Evolutionary conservation across 2,888 invertebrate species (phyloP).

Genomic region (Drosophila nr. fundita): DNA sequence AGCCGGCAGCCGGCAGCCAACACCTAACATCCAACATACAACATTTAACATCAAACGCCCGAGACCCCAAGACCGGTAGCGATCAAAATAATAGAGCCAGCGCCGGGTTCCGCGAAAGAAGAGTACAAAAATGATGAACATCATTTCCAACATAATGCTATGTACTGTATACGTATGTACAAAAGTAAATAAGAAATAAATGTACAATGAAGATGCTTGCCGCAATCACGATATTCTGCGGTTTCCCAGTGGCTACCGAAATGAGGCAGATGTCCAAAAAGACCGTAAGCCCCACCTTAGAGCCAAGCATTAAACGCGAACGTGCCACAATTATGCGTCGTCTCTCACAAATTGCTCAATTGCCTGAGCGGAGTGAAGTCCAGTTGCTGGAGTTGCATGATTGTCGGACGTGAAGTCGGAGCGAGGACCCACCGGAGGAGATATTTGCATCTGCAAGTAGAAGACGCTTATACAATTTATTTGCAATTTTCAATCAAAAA

Average conservation of each 20-base stretch:
- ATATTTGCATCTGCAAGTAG: slow-evolving; percentile 71
- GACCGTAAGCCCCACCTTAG: slow-evolving; percentile 66
- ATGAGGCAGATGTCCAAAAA: slow-evolving; percentile 44
- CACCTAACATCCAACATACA: slow-evolving; percentile 14
- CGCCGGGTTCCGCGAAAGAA: slow-evolving; percentile 15
- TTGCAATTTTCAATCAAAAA: slow-evolving; percentile 79
- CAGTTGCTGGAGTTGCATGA: slow-evolving; percentile 1
- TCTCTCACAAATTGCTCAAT: slow-evolving; percentile 75
- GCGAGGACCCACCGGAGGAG: slow-evolving; percentile 58
- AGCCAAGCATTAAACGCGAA: slow-evolving; percentile 68
- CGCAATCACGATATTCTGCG: slow-evolving; percentile 65
- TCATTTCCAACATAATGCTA: slow-evolving; percentile 37
- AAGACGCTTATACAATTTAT: slow-evolving; percentile 78
- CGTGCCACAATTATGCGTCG: slow-evolving; percentile 76
- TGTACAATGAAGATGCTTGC: slow-evolving; percentile 22
- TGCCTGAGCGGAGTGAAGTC: slow-evolving; percentile 29
- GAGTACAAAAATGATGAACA: slow-evolving; percentile 40
- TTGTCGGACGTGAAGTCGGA: slow-evolving; percentile 6
- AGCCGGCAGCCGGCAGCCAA: slow-evolving; percentile 17
- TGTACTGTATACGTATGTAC: neutral
- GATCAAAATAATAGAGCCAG: slow-evolving; percentile 44
- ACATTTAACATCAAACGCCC: slow-evolving; percentile 19
- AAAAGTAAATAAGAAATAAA: slow-evolving; percentile 48
- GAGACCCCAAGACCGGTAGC: slow-evolving; percentile 68
- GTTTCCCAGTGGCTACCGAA: slow-evolving; percentile 64